phyloP scores from a whole-genome alignment of 2,797 vertebrate genomes.

The Sylvilagus floridanus region DNA sequence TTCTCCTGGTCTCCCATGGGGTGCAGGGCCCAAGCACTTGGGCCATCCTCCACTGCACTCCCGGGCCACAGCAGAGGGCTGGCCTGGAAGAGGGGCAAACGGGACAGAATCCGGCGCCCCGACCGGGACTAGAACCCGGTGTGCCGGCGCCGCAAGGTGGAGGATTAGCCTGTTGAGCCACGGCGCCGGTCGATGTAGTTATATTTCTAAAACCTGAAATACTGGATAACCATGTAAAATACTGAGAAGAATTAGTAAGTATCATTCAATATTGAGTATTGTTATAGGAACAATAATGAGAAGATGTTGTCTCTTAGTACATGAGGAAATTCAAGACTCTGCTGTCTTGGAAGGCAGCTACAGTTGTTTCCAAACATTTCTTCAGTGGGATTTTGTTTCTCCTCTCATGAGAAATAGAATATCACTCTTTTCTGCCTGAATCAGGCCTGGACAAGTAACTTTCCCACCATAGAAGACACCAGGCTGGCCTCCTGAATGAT shows the following conservation, averaged over 20 bases:
- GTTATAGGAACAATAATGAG: background rate
- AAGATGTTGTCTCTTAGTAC: background rate
- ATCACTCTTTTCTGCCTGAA: background rate
- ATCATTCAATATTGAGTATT: background rate
- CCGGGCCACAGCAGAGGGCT: too few relatives aligned
- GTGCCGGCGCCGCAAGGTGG: too few relatives aligned
- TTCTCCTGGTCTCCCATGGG: too few relatives aligned
- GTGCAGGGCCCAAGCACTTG: too few relatives aligned
- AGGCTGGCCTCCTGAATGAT: background rate
- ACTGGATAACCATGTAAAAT: background rate
- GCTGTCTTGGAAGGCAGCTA: background rate
- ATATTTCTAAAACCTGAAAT: background rate
- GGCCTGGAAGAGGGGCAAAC: too few relatives aligned
- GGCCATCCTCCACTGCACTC: too few relatives aligned
- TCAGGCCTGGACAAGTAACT: background rate
- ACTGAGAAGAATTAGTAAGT: background rate
- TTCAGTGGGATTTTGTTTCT: background rate
- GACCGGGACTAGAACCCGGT: too few relatives aligned
- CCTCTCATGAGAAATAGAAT: background rate
- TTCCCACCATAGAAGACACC: background rate
- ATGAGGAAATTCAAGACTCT: background rate
- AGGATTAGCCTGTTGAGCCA: too few relatives aligned
- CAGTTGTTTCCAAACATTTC: background rate
- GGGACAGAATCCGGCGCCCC: too few relatives aligned
- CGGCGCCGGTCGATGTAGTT: too few relatives aligned